Evolutionary conservation across 2,113 vertebrate genomes (phyloP).

Genomic region (Columba livia): DNA sequence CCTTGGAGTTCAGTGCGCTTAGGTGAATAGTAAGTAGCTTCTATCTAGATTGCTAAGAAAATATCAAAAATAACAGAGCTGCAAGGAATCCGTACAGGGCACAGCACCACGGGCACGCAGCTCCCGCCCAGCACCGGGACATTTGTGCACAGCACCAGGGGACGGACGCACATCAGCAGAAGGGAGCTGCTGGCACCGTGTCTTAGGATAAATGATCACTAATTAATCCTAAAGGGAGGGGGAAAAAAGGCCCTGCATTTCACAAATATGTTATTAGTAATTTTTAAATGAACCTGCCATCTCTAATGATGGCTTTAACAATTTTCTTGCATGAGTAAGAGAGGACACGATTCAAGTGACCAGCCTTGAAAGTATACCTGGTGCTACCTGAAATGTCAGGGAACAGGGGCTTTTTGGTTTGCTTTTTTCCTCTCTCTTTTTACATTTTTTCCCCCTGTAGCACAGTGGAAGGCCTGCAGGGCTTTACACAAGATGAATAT

Average conservation of each 20-base stretch:
- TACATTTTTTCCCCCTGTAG: not conserved
- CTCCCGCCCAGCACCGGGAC: not conserved
- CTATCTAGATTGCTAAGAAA: not conserved
- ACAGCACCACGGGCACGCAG: not conserved
- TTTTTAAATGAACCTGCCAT: not conserved
- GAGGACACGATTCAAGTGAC: not conserved
- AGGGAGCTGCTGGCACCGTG: not conserved
- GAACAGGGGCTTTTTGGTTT: not conserved
- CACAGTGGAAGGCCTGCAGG: not conserved
- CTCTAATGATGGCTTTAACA: not conserved
- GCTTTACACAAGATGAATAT: conserved; percentile 32
- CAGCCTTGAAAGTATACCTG: not conserved
- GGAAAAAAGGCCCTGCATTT: not conserved
- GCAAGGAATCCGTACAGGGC: not conserved
- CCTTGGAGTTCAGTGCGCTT: not conserved
- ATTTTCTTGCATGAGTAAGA: not conserved
- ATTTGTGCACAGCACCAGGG: not conserved
- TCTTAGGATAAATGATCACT: not conserved
- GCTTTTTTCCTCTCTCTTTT: fast-evolving
- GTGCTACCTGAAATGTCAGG: not conserved
- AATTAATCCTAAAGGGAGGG: not conserved
- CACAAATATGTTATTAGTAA: not conserved
- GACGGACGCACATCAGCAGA: not conserved
- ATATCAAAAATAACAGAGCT: not conserved
- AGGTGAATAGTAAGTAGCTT: not conserved